These are phyloP conservation scores for Panopea generosa DNA, from an alignment of 2,888 invertebrate genomes.

Conservation along the genomic window DNA sequence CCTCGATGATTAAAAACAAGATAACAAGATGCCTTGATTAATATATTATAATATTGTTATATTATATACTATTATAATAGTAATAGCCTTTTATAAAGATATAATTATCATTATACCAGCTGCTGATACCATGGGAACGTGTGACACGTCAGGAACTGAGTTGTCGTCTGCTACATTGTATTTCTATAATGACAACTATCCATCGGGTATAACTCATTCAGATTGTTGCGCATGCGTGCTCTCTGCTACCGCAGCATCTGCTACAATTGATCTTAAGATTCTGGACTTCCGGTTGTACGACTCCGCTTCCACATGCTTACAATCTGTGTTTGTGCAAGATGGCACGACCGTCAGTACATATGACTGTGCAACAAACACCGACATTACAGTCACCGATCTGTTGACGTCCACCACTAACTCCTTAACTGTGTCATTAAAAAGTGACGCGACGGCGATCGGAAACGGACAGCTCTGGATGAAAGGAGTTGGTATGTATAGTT, in stretches of 20 bases:
- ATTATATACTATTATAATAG: too few relatives aligned
- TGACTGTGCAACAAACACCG: slow-evolving; percentile 25
- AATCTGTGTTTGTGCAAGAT: slow-evolving; percentile 22
- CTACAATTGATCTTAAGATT: slow-evolving; percentile 24
- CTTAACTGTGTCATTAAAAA: slow-evolving; percentile 32
- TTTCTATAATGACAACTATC: slow-evolving; percentile 32
- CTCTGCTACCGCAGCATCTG: slow-evolving; percentile 15
- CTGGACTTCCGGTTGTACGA: slow-evolving; percentile 28
- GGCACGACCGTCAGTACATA: slow-evolving; percentile 5
- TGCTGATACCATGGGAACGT: slow-evolving; percentile 16
- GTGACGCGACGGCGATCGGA: slow-evolving; percentile 9
- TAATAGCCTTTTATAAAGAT: too few relatives aligned
- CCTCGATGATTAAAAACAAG: too few relatives aligned
- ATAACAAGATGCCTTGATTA: too few relatives aligned
- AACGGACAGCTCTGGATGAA: slow-evolving; percentile 24
- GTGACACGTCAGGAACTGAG: slow-evolving; percentile 8
- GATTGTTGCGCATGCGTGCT: slow-evolving; percentile 38
- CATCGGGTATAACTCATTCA: slow-evolving; percentile 9
- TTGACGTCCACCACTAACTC: slow-evolving; percentile 19
- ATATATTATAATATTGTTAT: too few relatives aligned
- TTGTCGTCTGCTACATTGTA: slow-evolving; percentile 10
- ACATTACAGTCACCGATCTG: slow-evolving; percentile 9
- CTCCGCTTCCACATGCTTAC: slow-evolving; percentile 20
- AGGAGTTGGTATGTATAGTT: too few relatives aligned
- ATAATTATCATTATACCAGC: too few relatives aligned